A percentile compares a stretch with the other conserved stretches of the same genome.
phyloP scores from a whole-genome alignment of 2,888 invertebrate genomes.

The Spodoptera exigua region DNA sequence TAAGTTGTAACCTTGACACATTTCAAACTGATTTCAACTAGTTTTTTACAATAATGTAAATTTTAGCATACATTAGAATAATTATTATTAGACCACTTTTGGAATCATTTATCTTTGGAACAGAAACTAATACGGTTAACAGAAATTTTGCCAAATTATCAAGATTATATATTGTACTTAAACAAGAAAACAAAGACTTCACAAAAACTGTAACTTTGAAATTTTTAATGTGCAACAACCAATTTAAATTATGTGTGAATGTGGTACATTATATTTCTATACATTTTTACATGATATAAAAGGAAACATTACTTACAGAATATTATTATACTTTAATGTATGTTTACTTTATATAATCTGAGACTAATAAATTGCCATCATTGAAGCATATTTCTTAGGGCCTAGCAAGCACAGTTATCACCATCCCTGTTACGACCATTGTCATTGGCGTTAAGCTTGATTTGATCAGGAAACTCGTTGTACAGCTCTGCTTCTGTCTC shows the following conservation, averaged over 20 bases:
- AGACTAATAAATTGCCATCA: conserved; percentile 76
- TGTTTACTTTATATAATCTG: conserved; percentile 77
- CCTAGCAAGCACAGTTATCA: conserved; percentile 94
- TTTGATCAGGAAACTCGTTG: conserved; percentile 99
- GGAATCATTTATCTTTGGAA: conserved; percentile 20
- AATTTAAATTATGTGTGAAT: conserved; percentile 38
- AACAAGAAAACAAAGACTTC: conserved; percentile 26
- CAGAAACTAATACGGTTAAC: conserved; percentile 24
- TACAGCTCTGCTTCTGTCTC: conserved; percentile 97
- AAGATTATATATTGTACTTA: conserved; percentile 51
- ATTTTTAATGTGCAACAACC: conserved; percentile 67
- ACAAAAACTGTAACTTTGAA: conserved; percentile 40
- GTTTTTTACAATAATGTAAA: conserved; percentile 11
- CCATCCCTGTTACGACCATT: conserved; percentile 92
- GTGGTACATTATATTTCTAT: conserved; percentile 71
- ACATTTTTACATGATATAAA: conserved; percentile 85
- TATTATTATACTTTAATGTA: conserved; percentile 81
- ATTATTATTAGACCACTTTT: conserved; percentile 24
- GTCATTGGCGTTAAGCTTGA: conserved; percentile 94
- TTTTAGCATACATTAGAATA: conserved; percentile 16
- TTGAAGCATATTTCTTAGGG: conserved; percentile 62
- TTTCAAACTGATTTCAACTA: conserved; percentile 16
- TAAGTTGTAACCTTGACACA: conserved; percentile 31
- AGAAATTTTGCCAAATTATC: conserved; percentile 11
- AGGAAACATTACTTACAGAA: conserved; percentile 82